A percentile compares a stretch with the other conserved stretches of the same genome.
Evolutionary conservation across 2,113 vertebrate species (phyloP).

Genomic region (Cyprinodon brontotheroides): DNA sequence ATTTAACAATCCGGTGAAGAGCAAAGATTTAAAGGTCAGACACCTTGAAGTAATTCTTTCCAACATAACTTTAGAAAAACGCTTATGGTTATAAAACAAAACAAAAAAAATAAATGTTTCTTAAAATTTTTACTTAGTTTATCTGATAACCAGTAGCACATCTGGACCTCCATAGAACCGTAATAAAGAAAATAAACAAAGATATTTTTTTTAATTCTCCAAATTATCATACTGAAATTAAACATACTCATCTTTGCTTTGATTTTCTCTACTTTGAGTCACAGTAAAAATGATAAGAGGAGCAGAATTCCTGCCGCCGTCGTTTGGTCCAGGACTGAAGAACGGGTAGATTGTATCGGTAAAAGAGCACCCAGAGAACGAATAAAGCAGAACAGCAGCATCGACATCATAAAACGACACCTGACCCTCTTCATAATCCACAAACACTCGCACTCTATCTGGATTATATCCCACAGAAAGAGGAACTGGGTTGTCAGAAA

Average conservation of each 20-base stretch:
- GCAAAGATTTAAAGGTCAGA: too few relatives aligned
- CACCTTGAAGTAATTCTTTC: too few relatives aligned
- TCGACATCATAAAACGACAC: constrained; percentile 12
- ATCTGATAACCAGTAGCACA: too few relatives aligned
- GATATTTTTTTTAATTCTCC: too few relatives aligned
- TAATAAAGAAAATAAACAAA: too few relatives aligned
- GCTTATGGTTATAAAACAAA: too few relatives aligned
- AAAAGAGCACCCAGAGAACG: constrained; percentile 9
- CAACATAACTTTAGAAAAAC: too few relatives aligned
- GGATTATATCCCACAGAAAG: neutral
- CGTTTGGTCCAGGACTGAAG: neutral
- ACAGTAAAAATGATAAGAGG: neutral
- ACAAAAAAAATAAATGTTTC: too few relatives aligned
- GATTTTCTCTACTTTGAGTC: neutral
- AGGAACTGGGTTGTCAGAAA: fast-evolving
- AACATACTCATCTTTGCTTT: neutral
- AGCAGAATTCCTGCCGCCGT: neutral
- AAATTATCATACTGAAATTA: too few relatives aligned
- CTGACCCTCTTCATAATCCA: constrained; percentile 21
- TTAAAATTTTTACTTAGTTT: too few relatives aligned
- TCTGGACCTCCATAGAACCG: too few relatives aligned
- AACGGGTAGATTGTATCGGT: constrained; percentile 5
- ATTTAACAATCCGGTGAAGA: too few relatives aligned
- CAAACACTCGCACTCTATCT: constrained; percentile 12
- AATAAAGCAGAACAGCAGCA: constrained; percentile 3